Evolutionary conservation across 2,113 vertebrate species (phyloP), one percentile per base, ranked within the genome.

Genomic region (Dicentrarchus labrax): DNA sequence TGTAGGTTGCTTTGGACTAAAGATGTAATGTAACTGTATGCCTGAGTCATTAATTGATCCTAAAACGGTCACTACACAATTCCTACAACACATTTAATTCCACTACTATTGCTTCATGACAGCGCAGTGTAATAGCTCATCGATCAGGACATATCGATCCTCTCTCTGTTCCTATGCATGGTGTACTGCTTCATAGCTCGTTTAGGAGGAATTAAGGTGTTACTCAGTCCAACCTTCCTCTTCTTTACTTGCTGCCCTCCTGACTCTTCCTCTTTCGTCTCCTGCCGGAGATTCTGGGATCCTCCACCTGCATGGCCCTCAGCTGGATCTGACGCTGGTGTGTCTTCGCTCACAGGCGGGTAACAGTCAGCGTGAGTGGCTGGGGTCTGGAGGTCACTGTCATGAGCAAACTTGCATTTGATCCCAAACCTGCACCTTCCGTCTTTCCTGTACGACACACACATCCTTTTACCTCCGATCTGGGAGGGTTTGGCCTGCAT

Each of bases 351-450:
- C 9, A 1, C 59, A 5, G 72, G 21, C 15, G 64, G 17, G 13
- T 77, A 71, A 36, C 17, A 45, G 51, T 90, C 80, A 19, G 61
- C 4, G n/a, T 74, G 47, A n/a, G 38, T 30, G 9, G 16, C 47
- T 6, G 80, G 45, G 1, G 78, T 94, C 89, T 94, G 95, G 21
- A 97, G 90, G 87, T 97, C 96, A 16, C 95, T 96, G 80, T 95
- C 95, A 11, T 97, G 96, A 19, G 95, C 95, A 54, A 95, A 96
- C 87, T 96, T 96, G 89, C 96, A 97, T 36, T 93, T 93, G 85
- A 94, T 95, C 8, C 96, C 96, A 54, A 96, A 97, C 51, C 96
- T 92, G 72, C 96, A 97, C 59, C 95, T 89, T 1, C 95, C 95
- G 0, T 96, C 86, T 45, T 93, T 95, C 82, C 96, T 95, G 87